These are phyloP conservation scores for Chrosomus eos DNA, from an alignment of 2,797 vertebrate genomes.

Conservation along the genomic window DNA sequence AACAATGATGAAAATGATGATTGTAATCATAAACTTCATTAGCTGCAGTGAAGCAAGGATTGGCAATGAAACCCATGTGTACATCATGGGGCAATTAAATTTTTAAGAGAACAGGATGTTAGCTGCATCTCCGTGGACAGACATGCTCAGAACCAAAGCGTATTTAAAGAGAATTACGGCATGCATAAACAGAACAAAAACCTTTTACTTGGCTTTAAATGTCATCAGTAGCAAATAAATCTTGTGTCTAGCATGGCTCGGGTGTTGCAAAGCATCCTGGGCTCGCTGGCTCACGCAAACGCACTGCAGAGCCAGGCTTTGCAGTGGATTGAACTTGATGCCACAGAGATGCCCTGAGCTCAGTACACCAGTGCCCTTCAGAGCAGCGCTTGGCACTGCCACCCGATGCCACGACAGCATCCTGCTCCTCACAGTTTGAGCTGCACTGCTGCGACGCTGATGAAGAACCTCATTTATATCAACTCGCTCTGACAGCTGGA, in stretches of 20 bases:
- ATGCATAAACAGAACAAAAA: neutral
- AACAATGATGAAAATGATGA: slow-evolving; percentile 28
- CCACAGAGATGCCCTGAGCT: slow-evolving; percentile 46
- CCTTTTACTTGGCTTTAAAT: neutral
- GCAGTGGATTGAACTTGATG: slow-evolving; percentile 40
- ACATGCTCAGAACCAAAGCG: neutral
- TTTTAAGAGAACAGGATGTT: slow-evolving; percentile 27
- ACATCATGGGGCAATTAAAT: slow-evolving; percentile 15
- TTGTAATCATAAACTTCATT: slow-evolving; percentile 36
- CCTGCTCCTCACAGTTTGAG: slow-evolving; percentile 1
- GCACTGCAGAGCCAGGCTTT: slow-evolving; percentile 31
- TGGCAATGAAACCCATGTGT: slow-evolving; percentile 18
- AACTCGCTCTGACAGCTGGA: slow-evolving; percentile 23
- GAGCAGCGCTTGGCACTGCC: slow-evolving; percentile 26
- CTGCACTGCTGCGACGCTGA: neutral
- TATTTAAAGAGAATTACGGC: neutral
- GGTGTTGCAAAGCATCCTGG: neutral
- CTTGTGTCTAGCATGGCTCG: slow-evolving; percentile 2
- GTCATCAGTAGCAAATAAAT: neutral
- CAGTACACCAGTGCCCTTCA: slow-evolving; percentile 43
- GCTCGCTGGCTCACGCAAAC: neutral
- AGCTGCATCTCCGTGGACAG: neutral
- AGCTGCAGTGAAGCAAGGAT: slow-evolving; percentile 22
- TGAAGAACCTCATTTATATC: slow-evolving; percentile 15
- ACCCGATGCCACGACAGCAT: slow-evolving; percentile 15